These are phyloP conservation scores for Noturus placidus DNA, from an alignment of 2,113 vertebrate genomes.

Conservation along the genomic window DNA sequence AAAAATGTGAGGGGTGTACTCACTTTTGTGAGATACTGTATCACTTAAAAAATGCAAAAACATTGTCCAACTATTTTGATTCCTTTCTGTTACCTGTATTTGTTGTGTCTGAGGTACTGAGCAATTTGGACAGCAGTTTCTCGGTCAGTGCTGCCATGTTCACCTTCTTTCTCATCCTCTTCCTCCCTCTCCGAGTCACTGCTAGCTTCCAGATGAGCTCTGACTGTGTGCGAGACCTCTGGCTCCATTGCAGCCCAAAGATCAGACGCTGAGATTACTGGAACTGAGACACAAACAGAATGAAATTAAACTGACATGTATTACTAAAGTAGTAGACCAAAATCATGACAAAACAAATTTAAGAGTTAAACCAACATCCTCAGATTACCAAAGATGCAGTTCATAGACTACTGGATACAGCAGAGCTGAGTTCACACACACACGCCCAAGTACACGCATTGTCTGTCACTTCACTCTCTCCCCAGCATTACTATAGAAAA, in stretches of 20 bases:
- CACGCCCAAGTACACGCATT: constrained; percentile 8
- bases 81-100: constrained; percentile 79
- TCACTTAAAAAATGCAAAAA: background rate
- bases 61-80: background rate
- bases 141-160: constrained; percentile 65
- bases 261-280: constrained; percentile 78
- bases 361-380: constrained; percentile 23
- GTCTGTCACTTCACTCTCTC: constrained; percentile 22
- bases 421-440: constrained; percentile 22
- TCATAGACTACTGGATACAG: constrained; percentile 44
- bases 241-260: constrained; percentile 94
- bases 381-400: constrained; percentile 51
- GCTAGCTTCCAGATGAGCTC: constrained; percentile 67
- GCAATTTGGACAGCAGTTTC: constrained; percentile 73
- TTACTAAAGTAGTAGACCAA: background rate
- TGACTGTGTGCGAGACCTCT: constrained; percentile 77
- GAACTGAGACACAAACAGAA: constrained; percentile 56
- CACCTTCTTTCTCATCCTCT: constrained; percentile 30
- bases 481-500: constrained; percentile 20
- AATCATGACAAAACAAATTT: background rate
- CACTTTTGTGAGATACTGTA: too few species aligned
- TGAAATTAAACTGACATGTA: background rate
- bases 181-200: constrained; percentile 59
- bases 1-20: too few species aligned
- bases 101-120: constrained; percentile 80